Evolutionary conservation across 2,888 invertebrate genomes (phyloP), one percentile per base, ranked within the genome.

Genomic region (Tetragonula carbonaria): DNA sequence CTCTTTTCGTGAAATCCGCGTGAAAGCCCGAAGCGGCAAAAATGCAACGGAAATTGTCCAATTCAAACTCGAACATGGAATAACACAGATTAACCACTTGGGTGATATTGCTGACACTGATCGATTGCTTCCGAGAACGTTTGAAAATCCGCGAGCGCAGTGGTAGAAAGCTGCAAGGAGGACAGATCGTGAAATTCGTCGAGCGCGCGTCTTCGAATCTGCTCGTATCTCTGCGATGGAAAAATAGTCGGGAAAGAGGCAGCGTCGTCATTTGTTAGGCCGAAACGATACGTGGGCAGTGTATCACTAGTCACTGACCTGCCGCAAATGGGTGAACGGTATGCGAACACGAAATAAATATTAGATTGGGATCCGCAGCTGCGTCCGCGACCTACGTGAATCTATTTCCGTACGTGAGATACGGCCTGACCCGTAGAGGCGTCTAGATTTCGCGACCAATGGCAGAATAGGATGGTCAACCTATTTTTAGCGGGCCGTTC

Each of bases 261-360:
- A 33, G 33, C 33, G 45, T 68, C 33, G 68, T 66, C 68, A 57
- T 87, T 79, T 82, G 84, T 85, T 81, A 68, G 68, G 11, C 45
- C 45, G 45, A 8, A 28, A 66, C 66, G 83, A 81, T 88, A 87
- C 90, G 90, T 89, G 86, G 88, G 88, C 75, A 28, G 86, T 28
- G 67, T 55, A 71, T 8, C 8, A 74, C 45, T 1, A 74, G 90
- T 86, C 86, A 86, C 90, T 90, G 91, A 90, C 90, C 90, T 90
- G 71, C 84, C 88, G 78, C 86, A 88, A 87, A 85, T 82, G 82
- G 88, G 33, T 55, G 79, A 85, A 84, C 86, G 82, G 75, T 88
- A 74, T 82, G 75, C 72, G 84, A 80, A 84, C 83, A 85, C 87
- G 81, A 90, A 85, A 88, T 78, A 90, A 91, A 90, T 84, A 74